Evolutionary conservation across 2,888 invertebrate species (phyloP).

Genomic region (Eristalinus sepulchralis): DNA sequence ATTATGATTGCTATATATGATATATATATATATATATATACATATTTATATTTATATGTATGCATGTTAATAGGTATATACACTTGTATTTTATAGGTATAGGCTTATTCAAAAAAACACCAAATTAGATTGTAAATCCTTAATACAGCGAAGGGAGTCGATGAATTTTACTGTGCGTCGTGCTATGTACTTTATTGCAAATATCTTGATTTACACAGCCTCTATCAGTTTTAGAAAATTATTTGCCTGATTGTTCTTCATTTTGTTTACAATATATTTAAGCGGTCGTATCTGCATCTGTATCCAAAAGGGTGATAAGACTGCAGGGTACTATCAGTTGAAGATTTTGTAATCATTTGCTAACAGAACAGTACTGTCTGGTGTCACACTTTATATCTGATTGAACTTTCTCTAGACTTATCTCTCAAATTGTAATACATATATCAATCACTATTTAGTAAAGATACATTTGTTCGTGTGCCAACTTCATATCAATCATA

Average conservation of each 20-base stretch:
- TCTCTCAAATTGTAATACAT: too few species aligned
- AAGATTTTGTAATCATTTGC: background rate
- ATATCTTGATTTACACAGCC: background rate
- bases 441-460: background rate
- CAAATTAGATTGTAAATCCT: slow-evolving; percentile 45
- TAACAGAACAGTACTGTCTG: background rate
- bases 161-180: background rate
- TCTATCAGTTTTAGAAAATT: too few species aligned
- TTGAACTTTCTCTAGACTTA: background rate
- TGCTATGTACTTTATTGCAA: background rate
- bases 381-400: background rate
- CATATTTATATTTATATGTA: slow-evolving; percentile 34
- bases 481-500: background rate
- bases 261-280: too few species aligned
- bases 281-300: background rate
- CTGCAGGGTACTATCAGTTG: background rate
- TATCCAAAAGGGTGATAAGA: background rate
- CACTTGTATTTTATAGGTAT: slow-evolving; percentile 21
- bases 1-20: slow-evolving; percentile 32
- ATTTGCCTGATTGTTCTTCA: too few species aligned
- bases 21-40: slow-evolving; percentile 27
- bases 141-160: slow-evolving; percentile 29
- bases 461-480: background rate
- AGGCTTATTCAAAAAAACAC: slow-evolving; percentile 33
- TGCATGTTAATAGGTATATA: slow-evolving; percentile 40